Evolutionary conservation across 2,797 vertebrate genomes (phyloP).

Genomic region (Oceanodroma leucorhoa): DNA sequence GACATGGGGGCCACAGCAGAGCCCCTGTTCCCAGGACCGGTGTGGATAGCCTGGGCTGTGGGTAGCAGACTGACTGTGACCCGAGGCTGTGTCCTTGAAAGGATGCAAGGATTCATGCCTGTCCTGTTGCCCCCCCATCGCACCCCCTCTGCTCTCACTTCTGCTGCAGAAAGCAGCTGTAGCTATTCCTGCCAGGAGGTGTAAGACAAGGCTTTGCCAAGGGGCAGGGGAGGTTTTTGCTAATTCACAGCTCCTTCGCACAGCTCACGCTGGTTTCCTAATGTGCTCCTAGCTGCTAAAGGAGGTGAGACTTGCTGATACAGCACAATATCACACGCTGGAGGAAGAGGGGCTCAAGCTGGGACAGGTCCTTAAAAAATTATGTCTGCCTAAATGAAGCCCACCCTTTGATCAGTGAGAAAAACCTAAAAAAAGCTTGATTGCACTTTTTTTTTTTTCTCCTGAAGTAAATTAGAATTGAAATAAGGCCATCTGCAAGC

Average conservation of each 20-base stretch:
- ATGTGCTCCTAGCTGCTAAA: not conserved
- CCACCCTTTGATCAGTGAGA: not conserved
- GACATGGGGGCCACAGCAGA: not conserved
- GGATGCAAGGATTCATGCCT: not conserved
- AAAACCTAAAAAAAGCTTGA: not conserved
- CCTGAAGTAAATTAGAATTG: not conserved
- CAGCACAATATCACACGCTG: not conserved
- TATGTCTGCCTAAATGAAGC: not conserved
- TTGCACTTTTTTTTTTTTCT: accelerated
- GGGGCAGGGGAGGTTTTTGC: conserved; percentile 11
- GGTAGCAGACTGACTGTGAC: not conserved
- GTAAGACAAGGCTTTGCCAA: conserved; percentile 3
- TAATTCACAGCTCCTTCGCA: not conserved
- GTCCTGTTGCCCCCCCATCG: accelerated
- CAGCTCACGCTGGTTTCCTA: not conserved
- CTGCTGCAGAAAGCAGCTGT: not conserved
- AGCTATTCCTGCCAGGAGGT: not conserved
- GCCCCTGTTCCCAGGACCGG: not conserved
- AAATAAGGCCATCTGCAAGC: not conserved
- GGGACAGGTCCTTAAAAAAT: not conserved
- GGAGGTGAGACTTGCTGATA: conserved; percentile 36
- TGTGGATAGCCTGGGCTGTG: not conserved
- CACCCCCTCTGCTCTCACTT: not conserved
- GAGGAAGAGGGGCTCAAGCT: not conserved
- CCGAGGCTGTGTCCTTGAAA: not conserved